These are phyloP conservation scores for Drosophila lini DNA, from an alignment of 1,140 invertebrate genomes.

Conservation along the genomic window DNA sequence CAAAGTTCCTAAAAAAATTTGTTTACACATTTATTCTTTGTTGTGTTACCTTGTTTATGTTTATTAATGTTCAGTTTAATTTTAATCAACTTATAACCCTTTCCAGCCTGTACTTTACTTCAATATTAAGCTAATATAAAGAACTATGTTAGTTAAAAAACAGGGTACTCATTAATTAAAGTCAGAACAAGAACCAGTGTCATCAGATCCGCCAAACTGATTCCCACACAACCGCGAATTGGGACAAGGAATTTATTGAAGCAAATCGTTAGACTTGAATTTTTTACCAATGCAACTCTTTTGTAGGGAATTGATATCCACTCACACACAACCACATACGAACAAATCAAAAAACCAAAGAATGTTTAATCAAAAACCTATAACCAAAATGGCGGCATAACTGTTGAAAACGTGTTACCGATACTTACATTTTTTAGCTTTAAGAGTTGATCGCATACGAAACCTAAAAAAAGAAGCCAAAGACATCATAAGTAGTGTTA, in stretches of 20 bases:
- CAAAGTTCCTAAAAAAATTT: constrained; percentile 3
- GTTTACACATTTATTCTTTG: neutral
- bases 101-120: neutral
- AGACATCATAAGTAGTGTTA: constrained; percentile 69
- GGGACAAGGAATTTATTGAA: constrained; percentile 75
- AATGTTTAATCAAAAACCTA: constrained; percentile 70
- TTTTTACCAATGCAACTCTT: constrained; percentile 72
- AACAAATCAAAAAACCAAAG: constrained; percentile 52
- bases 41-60: constrained; percentile 19
- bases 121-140: neutral
- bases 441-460: constrained; percentile 59
- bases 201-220: constrained; percentile 57
- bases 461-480: constrained; percentile 61
- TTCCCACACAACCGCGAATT: constrained; percentile 48
- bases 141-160: constrained; percentile 6
- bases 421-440: constrained; percentile 60
- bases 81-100: neutral
- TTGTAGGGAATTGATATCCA: constrained; percentile 66
- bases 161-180: constrained; percentile 31
- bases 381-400: constrained; percentile 60
- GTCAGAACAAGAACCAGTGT: constrained; percentile 41
- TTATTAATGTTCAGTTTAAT: constrained; percentile 30
- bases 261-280: constrained; percentile 78
- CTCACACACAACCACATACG: constrained; percentile 23
- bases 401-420: constrained; percentile 72